phyloP scores from a whole-genome alignment of 2,888 invertebrate species.

The Axea sp. region DNA sequence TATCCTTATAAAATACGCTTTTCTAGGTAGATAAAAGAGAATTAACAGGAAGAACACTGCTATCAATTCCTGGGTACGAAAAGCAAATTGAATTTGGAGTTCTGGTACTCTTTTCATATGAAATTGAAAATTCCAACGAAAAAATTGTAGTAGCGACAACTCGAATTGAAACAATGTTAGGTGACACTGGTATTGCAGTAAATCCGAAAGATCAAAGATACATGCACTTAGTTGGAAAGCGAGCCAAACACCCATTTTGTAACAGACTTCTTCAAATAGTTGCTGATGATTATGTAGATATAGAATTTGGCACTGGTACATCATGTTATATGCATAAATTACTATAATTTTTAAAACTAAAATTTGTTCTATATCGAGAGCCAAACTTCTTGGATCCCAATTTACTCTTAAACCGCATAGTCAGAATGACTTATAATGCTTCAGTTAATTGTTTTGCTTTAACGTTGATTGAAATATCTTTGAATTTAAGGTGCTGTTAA shows the following conservation, averaged over 20 bases:
- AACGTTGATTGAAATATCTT: too few species aligned
- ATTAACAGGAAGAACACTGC: conserved; percentile 89
- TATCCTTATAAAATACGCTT: neutral
- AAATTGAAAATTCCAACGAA: conserved; percentile 85
- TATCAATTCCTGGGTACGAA: conserved; percentile 95
- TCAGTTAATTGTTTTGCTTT: too few species aligned
- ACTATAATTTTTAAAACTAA: too few species aligned
- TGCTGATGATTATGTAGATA: conserved; percentile 96
- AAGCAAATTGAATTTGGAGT: conserved; percentile 96
- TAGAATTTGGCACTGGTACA: conserved; percentile 97
- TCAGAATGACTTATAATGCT: too few species aligned
- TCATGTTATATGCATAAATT: too few species aligned
- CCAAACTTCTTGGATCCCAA: too few species aligned
- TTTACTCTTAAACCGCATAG: too few species aligned
- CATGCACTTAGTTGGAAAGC: conserved; percentile 89
- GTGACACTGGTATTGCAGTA: conserved; percentile 98
- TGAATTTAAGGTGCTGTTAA: conserved; percentile 94
- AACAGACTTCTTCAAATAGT: conserved; percentile 92
- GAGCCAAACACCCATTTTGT: conserved; percentile 92
- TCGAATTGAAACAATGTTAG: conserved; percentile 98
- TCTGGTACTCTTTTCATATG: conserved; percentile 94
- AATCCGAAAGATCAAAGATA: conserved; percentile 95
- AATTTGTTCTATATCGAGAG: too few species aligned
- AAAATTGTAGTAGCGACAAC: conserved; percentile 98
- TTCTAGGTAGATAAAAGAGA: conserved; percentile 92